phyloP scores from a whole-genome alignment of 2,113 vertebrate genomes.

The Nymphicus hollandicus region DNA sequence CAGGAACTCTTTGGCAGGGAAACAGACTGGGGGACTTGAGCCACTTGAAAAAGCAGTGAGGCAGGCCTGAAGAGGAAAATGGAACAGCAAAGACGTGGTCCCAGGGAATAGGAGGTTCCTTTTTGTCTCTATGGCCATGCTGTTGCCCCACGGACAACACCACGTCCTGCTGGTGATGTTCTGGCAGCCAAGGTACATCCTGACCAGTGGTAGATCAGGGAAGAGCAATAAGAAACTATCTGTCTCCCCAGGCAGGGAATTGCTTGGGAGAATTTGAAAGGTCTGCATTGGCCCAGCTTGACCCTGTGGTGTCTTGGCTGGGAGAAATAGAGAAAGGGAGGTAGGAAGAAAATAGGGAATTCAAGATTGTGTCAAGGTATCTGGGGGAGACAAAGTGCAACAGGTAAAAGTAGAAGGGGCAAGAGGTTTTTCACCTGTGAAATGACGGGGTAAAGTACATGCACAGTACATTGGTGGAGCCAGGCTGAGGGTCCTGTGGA shows the following conservation, averaged over 20 bases:
- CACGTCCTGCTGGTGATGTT: neutral
- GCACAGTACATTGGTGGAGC: neutral
- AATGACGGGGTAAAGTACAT: neutral
- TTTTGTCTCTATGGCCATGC: neutral
- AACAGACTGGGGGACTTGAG: neutral
- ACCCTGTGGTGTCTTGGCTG: neutral
- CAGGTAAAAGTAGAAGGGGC: neutral
- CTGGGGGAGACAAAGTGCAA: neutral
- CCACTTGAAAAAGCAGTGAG: neutral
- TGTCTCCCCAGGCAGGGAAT: accelerated
- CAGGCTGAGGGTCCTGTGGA: neutral
- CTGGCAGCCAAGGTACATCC: neutral
- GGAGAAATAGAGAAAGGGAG: neutral
- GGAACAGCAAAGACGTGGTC: neutral
- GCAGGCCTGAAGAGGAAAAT: neutral
- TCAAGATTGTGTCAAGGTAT: neutral
- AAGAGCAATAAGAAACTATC: neutral
- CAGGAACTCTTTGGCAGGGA: neutral
- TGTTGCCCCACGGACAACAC: neutral
- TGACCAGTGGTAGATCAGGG: neutral
- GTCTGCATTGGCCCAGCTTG: neutral
- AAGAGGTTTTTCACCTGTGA: neutral
- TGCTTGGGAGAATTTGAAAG: neutral
- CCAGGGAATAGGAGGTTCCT: neutral
- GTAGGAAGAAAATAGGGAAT: neutral